phyloP scores from a whole-genome alignment of 2,888 invertebrate genomes.

The Stenodera caucasica region DNA sequence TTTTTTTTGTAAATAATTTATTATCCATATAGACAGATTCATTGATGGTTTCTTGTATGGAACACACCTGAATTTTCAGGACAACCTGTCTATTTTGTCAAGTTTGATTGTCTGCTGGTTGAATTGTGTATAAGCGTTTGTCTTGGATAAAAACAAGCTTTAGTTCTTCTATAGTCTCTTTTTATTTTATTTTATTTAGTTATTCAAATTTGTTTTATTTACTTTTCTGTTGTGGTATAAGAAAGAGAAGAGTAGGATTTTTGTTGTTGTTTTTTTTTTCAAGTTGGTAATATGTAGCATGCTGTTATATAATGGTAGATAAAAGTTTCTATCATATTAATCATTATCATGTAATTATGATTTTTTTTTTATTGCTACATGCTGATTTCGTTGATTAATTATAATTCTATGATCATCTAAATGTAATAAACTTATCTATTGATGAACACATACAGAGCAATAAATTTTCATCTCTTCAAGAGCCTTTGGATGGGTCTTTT shows the following conservation, averaged over 20 bases:
- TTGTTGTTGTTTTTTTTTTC: not conserved
- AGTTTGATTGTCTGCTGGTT: not conserved
- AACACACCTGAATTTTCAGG: conserved; percentile 21
- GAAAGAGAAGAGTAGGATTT: no score
- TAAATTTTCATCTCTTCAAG: no score
- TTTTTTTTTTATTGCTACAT: conserved; percentile 18
- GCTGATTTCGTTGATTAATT: conserved; percentile 24
- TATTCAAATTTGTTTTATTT: not conserved
- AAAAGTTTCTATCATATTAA: conserved; percentile 19
- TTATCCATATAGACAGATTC: conserved; percentile 12
- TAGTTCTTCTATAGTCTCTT: no score
- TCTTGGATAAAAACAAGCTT: no score
- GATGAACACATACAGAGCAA: no score
- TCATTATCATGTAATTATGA: conserved; percentile 22
- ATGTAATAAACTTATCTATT: conserved; percentile 6
- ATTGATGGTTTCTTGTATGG: conserved; percentile 23
- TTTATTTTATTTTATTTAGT: not conserved
- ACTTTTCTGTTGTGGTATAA: not conserved
- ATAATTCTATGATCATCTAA: not conserved
- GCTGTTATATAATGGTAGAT: conserved; percentile 15
- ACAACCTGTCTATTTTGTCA: conserved; percentile 6
- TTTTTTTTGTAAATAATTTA: conserved; percentile 7
- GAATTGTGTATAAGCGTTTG: no score
- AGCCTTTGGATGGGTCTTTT: no score
- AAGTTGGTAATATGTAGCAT: not conserved